phyloP scores from a whole-genome alignment of 2,113 vertebrate species.

The Perca fluviatilis region DNA sequence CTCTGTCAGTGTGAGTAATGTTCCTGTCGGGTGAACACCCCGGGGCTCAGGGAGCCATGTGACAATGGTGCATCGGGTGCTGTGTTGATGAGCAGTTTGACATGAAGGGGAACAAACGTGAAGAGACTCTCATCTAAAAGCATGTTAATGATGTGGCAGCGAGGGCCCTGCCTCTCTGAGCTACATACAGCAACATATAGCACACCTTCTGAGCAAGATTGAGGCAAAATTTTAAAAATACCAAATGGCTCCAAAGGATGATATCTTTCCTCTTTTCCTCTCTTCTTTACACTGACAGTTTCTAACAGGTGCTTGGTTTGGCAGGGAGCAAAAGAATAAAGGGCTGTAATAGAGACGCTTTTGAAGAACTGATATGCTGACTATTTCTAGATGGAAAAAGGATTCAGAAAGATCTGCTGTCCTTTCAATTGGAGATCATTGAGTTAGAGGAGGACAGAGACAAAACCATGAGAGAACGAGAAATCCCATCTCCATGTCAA shows the following conservation, averaged over 20 bases:
- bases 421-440: neutral
- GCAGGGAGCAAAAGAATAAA: neutral
- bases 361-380: neutral
- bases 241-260: neutral
- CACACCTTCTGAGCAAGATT: slow-evolving; percentile 20
- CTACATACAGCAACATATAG: neutral
- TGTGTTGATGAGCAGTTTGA: slow-evolving; percentile 47
- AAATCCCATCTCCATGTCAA: neutral
- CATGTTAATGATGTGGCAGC: slow-evolving; percentile 29
- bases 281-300: neutral
- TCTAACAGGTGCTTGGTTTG: neutral
- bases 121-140: slow-evolving; percentile 44
- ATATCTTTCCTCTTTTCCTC: neutral
- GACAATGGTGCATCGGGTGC: slow-evolving; percentile 55
- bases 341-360: neutral
- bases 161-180: slow-evolving; percentile 11
- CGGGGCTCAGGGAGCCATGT: slow-evolving; percentile 48
- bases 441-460: neutral
- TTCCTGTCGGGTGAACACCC: slow-evolving; percentile 34
- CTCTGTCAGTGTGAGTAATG: slow-evolving; percentile 57
- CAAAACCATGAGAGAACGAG: neutral
- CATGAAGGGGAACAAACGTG: slow-evolving; percentile 44
- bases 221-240: slow-evolving; percentile 5
- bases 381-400: neutral
- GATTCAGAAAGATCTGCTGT: neutral